Base-by-base conservation (phyloP, 2,888 invertebrate genomes). In the Xanthorhoe designata region DNA sequence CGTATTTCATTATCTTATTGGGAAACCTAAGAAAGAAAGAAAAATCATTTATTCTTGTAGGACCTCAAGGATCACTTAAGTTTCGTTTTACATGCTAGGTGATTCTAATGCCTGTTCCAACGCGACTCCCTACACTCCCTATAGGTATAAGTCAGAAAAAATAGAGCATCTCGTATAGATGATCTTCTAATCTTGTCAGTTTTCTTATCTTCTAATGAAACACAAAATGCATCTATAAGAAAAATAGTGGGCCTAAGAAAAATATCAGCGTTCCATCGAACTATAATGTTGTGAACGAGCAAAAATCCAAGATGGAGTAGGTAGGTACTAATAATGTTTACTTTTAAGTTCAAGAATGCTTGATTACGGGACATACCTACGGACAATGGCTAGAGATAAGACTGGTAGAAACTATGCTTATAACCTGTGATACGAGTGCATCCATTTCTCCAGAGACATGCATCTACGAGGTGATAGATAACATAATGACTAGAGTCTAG, bases 391-490 rank as follows among this genome's bases (percentile, higher is more conserved):
- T 74, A 70, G 75, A 65, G 89, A 91, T 89, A 89, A 84, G 58
- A 71, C 73, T 68, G 70, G 74, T 79, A 77, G 81, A 5, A 45
- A 68, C 68, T 63, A 35, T 17, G n/a, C 6, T 35, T 53, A 17
- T 61, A 58, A 32, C 50, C 77, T 80, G 77, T 78, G 82, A 79
- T 71, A 74, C 70, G 74, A 80, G 79, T 72, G 85, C 83, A 82
- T 82, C 81, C 85, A 87, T 88, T 89, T 85, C 88, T 85, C 88
- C 76, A 70, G 24, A 64, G 77, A 78, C 81, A 77, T 78, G 81
- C 80, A 81, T 81, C 81, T 76, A 69, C 69, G 64, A 53, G 66
- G 72, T 82, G 91, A 91, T 92, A 92, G 91, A 91, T 92, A 92
- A 87, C 82, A 81, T 87, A 90, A 91, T 85, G 88, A 89, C 89